These are phyloP conservation scores for Ptychadena robeensis DNA, from an alignment of 2,797 vertebrate species.

Conservation along the genomic window DNA sequence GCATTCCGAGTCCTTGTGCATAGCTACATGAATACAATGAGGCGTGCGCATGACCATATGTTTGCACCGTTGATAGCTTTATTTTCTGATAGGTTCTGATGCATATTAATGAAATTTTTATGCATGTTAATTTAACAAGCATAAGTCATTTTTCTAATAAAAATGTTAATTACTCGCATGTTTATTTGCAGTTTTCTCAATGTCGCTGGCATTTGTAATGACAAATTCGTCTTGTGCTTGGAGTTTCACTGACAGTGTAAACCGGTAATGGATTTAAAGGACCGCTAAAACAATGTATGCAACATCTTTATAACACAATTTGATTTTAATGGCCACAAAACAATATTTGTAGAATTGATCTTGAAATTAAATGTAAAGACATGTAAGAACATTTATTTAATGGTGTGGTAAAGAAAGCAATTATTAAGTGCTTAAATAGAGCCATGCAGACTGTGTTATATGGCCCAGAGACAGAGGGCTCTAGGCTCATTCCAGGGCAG, in stretches of 20 bases:
- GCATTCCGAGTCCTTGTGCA: conserved; percentile 52
- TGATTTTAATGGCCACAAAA: not conserved
- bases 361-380: not conserved
- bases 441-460: no score
- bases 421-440: no score
- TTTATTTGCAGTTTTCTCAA: conserved; percentile 71
- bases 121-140: conserved; percentile 72
- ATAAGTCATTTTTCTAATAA: conserved; percentile 73
- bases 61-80: conserved; percentile 74
- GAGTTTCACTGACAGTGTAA: conserved; percentile 1
- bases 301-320: not conserved
- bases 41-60: conserved; percentile 70
- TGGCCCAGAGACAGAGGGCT: no score
- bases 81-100: conserved; percentile 72
- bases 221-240: conserved; percentile 47
- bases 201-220: conserved; percentile 64
- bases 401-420: no score
- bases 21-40: conserved; percentile 50
- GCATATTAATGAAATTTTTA: conserved; percentile 74
- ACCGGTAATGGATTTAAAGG: conserved; percentile 24
- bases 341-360: not conserved
- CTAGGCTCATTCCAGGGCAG: no score
- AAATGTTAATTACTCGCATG: conserved; percentile 76
- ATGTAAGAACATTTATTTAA: no score
- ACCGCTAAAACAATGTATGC: not conserved